These are phyloP conservation scores for Psittacus erithacus DNA, from an alignment of 2,113 vertebrate genomes.

Conservation along the genomic window DNA sequence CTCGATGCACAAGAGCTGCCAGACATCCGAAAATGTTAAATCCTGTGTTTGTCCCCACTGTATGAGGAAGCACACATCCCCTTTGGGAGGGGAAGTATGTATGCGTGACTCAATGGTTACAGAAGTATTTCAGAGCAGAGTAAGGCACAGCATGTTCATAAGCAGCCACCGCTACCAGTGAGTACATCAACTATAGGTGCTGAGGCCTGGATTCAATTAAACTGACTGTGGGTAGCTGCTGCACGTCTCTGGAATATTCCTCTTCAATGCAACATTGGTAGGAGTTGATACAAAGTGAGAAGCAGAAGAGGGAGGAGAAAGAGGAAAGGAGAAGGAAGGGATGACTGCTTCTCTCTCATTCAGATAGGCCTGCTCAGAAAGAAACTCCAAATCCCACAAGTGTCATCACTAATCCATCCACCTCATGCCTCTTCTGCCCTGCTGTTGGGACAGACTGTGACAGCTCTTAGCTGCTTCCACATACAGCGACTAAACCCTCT, in stretches of 20 bases:
- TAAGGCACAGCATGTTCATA: not conserved
- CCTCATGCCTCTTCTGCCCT: not conserved
- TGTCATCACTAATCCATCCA: not conserved
- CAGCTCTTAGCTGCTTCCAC: not conserved
- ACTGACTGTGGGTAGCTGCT: not conserved
- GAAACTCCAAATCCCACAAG: not conserved
- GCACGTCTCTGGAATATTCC: not conserved
- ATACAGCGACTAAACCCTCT: not conserved
- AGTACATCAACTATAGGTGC: not conserved
- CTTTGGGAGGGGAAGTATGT: not conserved
- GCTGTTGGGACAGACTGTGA: not conserved
- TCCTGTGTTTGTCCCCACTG: fast-evolving
- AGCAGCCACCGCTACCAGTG: not conserved
- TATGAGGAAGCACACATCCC: not conserved
- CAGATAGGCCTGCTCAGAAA: not conserved
- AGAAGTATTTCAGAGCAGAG: not conserved
- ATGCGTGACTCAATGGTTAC: fast-evolving
- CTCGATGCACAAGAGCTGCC: not conserved
- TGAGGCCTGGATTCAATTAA: not conserved
- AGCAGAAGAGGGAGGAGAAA: not conserved
- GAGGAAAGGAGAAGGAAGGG: not conserved
- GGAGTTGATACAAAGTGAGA: not conserved
- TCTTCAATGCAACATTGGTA: not conserved
- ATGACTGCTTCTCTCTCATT: not conserved
- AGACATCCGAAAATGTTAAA: not conserved